Base-by-base conservation (phyloP, 2,888 invertebrate species). In the Agrenia bidenticulata region DNA sequence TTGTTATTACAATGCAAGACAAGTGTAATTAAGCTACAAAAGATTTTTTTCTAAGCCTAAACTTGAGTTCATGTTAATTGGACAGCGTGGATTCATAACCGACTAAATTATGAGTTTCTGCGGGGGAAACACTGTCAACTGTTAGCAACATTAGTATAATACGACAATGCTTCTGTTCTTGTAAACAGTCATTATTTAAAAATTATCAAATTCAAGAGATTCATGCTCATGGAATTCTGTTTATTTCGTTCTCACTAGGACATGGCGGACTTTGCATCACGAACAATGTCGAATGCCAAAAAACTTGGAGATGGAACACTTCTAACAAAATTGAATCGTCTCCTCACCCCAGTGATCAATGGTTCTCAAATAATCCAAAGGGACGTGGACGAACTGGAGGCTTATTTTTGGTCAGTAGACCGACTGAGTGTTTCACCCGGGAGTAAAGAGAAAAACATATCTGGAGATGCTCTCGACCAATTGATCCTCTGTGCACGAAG, bases 181-280 rank as follows among this genome's bases (percentile, higher is more conserved):
- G n/a, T n/a, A n/a, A n/a, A n/a, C n/a, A n/a, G n/a, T n/a, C n/a
- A n/a, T n/a, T n/a, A n/a, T n/a, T n/a, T n/a, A n/a, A n/a, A 32
- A 11, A 11, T 32, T 11, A 32, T 11, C 32, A 32, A 32, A 32
- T 32, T 7, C 4, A 32, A 7, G 32, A 11, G 32, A 32, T 32
- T 32, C 32, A 11, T 11, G 45, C 19, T 45, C 5, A 45, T 45
- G 15, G 5, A 45, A 45, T 45, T 45, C 15, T 17, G 15, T 17
- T 42, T 54, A 17, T 45, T 54, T 41, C 24, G 56, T 81, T 94
- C n/a, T 37, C 89, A 17, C 45, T 15, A 91, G 79, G 93, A 94
- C 82, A 86, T 94, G 66, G 87, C 92, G 0, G 90, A 93, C 75
- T 95, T 95, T 79, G 88, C 90, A 0, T 91, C 92, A 80, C 92